A percentile compares a stretch with the other conserved stretches of the same genome.
Conservation (phyloP, 2,113 vertebrate species). For the Muntiacus reevesi region DNA sequence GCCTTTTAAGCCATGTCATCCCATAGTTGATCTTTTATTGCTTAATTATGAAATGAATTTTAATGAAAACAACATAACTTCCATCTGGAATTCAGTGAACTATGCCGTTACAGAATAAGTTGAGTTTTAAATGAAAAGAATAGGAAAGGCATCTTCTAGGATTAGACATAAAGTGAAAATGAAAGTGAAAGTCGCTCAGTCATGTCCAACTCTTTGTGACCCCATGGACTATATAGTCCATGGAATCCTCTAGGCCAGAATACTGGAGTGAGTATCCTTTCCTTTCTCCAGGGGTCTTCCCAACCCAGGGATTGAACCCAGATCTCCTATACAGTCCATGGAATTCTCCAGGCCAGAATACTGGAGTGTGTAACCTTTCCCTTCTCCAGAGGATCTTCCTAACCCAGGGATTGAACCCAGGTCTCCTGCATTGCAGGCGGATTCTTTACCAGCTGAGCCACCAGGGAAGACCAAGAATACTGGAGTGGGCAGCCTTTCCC, state of each 20-base stretch:
- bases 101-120: slow-evolving; percentile 25
- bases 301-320: background rate
- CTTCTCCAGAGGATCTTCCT: background rate
- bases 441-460: background rate
- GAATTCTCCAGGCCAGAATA: background rate
- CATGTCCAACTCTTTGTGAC: background rate
- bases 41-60: slow-evolving; percentile 63
- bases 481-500: background rate
- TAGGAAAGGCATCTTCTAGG: slow-evolving; percentile 22
- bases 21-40: slow-evolving; percentile 63
- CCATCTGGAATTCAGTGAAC: slow-evolving; percentile 20
- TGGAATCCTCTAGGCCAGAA: no score
- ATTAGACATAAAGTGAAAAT: slow-evolving; percentile 25
- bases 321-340: background rate
- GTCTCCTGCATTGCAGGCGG: background rate
- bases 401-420: background rate
- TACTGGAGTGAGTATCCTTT: no score
- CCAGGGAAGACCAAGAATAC: background rate
- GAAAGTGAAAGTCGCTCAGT: background rate
- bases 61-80: slow-evolving; percentile 31
- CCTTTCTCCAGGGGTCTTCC: background rate
- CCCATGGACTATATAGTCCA: background rate
- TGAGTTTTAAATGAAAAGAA: slow-evolving; percentile 64
- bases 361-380: background rate
- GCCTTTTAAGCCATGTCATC: background rate